Base-by-base conservation (phyloP, 1,140 invertebrate genomes). In the Laodelphax striatellus region DNA sequence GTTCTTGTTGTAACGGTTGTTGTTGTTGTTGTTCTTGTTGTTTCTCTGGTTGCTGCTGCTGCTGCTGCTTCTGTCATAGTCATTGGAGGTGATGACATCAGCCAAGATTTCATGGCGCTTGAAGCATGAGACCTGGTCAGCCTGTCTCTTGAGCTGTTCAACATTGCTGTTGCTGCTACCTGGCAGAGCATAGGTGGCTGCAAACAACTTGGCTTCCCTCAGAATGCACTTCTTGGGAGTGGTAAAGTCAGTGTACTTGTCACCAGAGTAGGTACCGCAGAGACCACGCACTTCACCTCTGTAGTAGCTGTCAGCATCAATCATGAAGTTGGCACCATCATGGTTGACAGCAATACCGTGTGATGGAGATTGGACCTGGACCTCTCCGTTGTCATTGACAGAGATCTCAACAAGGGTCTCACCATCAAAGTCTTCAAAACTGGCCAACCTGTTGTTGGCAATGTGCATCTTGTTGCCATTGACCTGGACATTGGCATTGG, bases 191-290 rank as follows among this genome's bases (percentile, higher is more conserved):
- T 80, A 86, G 2, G 76, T 72, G 1, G 77, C 76, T 4, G 71
- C 72, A 61, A 83, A 86, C 17, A 75, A 67, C 16, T n/a, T n/a
- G 0, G 77, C 69, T 22, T 76, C 70, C 61, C 73, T 70, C 8
- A 81, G 63, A 19, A 76, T 54, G 61, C 78, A 81, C 44, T 81
- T 80, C 42, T 74, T 65, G 0, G 84, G 83, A 21, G 77, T 74
- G 0, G 71, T 65, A 61, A 83, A 81, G 62, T 86, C 84, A 60
- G 80, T 76, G 28, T 70, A 63, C 5, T 69, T 58, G 16, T 82
- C 75, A 5, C 77, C 76, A 63, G 77, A 79, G 73, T 78, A 82
- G 34, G 75, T 76, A 9, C 85, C 86, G 66, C 84, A 87, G 21
- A 87, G 74, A 63, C 85, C 85, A 41, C 77, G 75, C 24, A 81